Conservation (phyloP, 2,113 vertebrate species). For the Erpornis zantholeuca region DNA sequence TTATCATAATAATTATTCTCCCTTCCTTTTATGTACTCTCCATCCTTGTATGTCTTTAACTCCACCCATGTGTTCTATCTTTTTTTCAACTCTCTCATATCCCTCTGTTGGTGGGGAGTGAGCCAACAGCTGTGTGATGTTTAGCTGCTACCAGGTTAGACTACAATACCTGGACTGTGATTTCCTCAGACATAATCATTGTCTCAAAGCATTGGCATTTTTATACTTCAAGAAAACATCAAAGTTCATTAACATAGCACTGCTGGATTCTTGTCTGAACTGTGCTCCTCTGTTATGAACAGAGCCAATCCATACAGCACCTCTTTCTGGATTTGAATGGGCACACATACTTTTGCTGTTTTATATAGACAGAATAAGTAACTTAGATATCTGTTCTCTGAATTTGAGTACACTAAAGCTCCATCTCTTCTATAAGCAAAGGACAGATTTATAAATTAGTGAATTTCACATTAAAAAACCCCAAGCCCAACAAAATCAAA, state of each 20-base stretch:
- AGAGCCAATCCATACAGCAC: neutral
- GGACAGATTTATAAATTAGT: neutral
- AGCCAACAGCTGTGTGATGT: neutral
- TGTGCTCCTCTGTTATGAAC: neutral
- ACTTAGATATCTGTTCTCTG: neutral
- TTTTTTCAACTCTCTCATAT: neutral
- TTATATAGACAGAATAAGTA: neutral
- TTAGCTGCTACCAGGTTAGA: neutral
- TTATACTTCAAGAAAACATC: neutral
- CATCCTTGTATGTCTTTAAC: neutral
- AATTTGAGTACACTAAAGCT: neutral
- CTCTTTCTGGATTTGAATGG: neutral
- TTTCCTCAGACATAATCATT: neutral
- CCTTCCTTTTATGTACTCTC: neutral
- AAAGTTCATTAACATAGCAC: neutral
- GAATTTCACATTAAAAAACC: neutral
- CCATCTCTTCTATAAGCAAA: neutral
- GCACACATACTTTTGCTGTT: neutral
- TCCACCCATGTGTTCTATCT: neutral
- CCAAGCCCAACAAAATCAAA: neutral
- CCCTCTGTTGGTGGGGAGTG: neutral
- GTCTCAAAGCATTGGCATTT: neutral
- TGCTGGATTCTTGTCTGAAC: neutral
- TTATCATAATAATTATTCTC: neutral
- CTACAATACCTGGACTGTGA: neutral